Conservation (phyloP, 2,113 vertebrate species). For the Corvus hawaiiensis region DNA sequence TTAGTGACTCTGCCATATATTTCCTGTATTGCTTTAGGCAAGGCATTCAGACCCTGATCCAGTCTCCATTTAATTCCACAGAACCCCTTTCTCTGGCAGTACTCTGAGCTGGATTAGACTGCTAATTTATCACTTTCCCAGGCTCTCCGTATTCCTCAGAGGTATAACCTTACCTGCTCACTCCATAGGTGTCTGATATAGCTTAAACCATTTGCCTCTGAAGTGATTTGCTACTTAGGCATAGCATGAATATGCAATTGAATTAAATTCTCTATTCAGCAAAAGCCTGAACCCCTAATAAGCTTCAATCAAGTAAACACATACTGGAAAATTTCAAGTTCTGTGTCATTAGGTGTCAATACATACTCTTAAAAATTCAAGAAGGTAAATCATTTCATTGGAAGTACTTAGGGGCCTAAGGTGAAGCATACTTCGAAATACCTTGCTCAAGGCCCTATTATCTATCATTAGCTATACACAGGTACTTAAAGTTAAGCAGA, state of each 20-base stretch:
- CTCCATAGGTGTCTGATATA: not conserved
- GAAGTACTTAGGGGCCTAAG: not conserved
- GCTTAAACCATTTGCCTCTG: not conserved
- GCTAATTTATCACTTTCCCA: not conserved
- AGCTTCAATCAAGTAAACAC: not conserved
- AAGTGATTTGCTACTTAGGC: not conserved
- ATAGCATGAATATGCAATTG: not conserved
- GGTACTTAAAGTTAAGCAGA: not conserved
- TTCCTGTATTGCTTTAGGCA: constrained; percentile 28
- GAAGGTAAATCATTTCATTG: not conserved
- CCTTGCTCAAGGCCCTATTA: not conserved
- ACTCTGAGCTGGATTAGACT: not conserved
- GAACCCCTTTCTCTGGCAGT: not conserved
- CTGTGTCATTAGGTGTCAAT: not conserved
- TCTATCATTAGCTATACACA: not conserved
- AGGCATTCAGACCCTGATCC: not conserved
- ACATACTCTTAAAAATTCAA: not conserved
- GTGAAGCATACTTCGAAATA: not conserved
- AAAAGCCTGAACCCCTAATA: not conserved
- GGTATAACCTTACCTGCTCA: not conserved
- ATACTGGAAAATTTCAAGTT: not conserved
- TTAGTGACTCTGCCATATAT: constrained; percentile 13
- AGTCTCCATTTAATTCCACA: not conserved
- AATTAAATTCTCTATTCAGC: not conserved
- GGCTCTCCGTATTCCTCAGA: not conserved